Evolutionary conservation across 2,113 vertebrate genomes (phyloP).

Genomic region (Aldabrachelys gigantea): DNA sequence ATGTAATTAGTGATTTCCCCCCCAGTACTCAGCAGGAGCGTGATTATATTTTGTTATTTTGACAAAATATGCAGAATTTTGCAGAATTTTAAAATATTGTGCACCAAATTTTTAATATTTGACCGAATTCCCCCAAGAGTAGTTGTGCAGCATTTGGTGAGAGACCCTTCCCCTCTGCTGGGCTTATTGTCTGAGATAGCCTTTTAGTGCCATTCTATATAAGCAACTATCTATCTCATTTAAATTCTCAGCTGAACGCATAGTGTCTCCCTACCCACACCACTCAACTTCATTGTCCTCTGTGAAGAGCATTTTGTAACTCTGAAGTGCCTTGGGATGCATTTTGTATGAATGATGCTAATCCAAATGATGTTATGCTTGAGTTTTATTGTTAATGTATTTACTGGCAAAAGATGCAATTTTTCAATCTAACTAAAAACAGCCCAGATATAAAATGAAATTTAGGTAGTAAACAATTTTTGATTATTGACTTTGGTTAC

Average conservation of each 20-base stretch:
- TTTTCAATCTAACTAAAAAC: background rate
- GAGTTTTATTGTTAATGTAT: background rate
- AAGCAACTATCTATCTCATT: background rate
- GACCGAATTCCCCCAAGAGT: background rate
- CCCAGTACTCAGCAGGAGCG: background rate
- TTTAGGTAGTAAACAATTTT: background rate
- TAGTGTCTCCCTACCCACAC: fast-evolving
- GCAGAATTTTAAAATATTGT: background rate
- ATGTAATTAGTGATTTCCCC: background rate
- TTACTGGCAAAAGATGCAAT: background rate
- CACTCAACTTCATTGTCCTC: fast-evolving
- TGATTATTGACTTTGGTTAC: background rate
- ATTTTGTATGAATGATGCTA: background rate
- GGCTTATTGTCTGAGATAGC: background rate
- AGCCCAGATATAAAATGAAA: background rate
- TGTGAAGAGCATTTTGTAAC: background rate
- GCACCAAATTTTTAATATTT: background rate
- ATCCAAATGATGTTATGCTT: background rate
- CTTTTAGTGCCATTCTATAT: background rate
- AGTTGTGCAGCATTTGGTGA: background rate
- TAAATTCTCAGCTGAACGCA: background rate
- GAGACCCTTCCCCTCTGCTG: background rate
- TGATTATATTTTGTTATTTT: background rate
- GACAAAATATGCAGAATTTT: no score
- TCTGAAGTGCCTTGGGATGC: background rate